These are phyloP conservation scores for Myotis yumanensis DNA, from an alignment of 2,113 vertebrate genomes.

Conservation along the genomic window DNA sequence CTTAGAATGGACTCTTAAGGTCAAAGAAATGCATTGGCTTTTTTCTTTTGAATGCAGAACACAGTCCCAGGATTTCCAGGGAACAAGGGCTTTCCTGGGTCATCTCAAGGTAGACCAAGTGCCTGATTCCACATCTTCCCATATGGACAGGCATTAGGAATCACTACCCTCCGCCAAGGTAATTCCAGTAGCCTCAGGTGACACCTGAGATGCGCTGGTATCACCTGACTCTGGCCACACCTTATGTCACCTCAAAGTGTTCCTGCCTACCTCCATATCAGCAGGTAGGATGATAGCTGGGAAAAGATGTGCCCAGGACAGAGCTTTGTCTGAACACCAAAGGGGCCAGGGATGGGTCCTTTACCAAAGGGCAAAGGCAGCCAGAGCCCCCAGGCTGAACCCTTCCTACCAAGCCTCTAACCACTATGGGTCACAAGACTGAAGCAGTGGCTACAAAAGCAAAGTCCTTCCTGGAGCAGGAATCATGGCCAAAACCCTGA, in stretches of 20 bases:
- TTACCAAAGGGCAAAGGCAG: background rate
- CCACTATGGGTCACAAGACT: background rate
- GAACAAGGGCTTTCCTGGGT: background rate
- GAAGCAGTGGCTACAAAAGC: background rate
- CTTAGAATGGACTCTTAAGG: background rate
- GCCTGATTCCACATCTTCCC: background rate
- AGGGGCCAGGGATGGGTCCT: background rate
- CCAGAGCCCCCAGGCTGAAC: background rate
- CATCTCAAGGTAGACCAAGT: background rate
- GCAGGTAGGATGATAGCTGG: background rate
- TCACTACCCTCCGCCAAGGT: background rate
- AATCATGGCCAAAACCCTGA: background rate
- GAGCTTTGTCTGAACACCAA: background rate
- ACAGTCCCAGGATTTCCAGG: background rate
- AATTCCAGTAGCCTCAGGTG: background rate
- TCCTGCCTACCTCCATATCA: background rate
- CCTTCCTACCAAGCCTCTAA: background rate
- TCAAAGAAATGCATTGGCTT: background rate
- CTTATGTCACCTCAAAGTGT: background rate
- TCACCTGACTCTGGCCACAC: background rate
- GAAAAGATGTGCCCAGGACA: background rate
- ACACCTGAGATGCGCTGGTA: background rate
- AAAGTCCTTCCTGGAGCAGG: background rate
- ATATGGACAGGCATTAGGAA: background rate
- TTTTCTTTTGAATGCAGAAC: background rate